Evolutionary conservation across 1,140 invertebrate species (phyloP), one percentile per base, ranked within the genome.

Genomic region (Ceratosolen solmsi): DNA sequence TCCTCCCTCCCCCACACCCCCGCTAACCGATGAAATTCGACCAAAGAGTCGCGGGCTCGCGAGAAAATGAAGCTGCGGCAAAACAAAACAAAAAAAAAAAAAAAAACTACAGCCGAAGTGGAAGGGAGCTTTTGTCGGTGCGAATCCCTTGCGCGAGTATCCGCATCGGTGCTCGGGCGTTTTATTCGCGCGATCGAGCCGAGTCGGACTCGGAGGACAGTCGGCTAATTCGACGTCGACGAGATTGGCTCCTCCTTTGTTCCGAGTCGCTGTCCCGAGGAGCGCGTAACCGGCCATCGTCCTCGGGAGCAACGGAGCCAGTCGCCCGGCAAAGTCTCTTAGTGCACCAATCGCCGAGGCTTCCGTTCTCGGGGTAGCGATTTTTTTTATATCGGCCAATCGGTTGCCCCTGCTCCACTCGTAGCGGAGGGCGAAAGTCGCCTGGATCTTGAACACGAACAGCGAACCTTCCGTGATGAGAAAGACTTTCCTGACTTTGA

Each of bases 221-320:
- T n/a, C 71, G 58, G 41, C 46, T 80, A 80, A 80, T 75, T 80
- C 72, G 58, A 1, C 20, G 36, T 22, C 0, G 20, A 54, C 80
- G 73, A 71, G 80, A 82, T 82, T 82, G 65, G 73, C 41, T 82
- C 68, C 41, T 82, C 68, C 80, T 82, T 82, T 82, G 80, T 82
- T 76, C 73, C 15, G 60, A 76, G 49, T 58, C 49, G 80, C 7
- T 36, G 33, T 27, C n/a, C 73, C 38, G 38, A 33, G 20, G 30
- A 60, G 46, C 30, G 54, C 11, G 56, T n/a, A 20, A 27, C 13
- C 1, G 11, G 41, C 41, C 76, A 78, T 70, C 63, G 76, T 78
- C 38, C 58, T 8, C 3, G 11, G 0, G 60, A 70, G 15, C 58
- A 78, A 25, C 41, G 11, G 51, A 27, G 33, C 68, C 25, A 8